Evolutionary conservation across 2,797 vertebrate species (phyloP).

Genomic region (Sebastes cheni): DNA sequence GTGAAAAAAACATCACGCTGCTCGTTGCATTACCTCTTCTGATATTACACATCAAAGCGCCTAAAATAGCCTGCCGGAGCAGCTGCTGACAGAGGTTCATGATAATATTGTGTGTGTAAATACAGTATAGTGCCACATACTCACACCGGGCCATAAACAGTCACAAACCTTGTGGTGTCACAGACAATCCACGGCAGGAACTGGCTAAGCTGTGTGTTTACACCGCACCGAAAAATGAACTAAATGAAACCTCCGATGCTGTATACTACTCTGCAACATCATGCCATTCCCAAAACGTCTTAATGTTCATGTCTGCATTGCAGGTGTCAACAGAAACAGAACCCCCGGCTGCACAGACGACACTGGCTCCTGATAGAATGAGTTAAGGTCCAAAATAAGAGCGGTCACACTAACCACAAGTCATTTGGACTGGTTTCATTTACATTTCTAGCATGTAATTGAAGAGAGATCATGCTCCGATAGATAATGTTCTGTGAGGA

Average conservation of each 20-base stretch:
- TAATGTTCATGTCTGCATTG: not conserved
- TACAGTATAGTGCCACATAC: slow-evolving; percentile 34
- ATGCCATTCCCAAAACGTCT: not conserved
- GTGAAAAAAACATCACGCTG: slow-evolving; percentile 71
- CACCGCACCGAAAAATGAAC: not conserved
- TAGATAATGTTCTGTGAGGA: not conserved
- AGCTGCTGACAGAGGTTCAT: slow-evolving; percentile 73
- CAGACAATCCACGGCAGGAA: slow-evolving; percentile 8
- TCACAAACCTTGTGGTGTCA: slow-evolving; percentile 53
- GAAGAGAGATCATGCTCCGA: not conserved
- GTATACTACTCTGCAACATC: slow-evolving; percentile 1
- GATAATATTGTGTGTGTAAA: slow-evolving; percentile 53
- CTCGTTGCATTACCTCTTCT: slow-evolving; percentile 53
- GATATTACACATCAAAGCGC: slow-evolving; percentile 72
- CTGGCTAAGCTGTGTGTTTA: slow-evolving; percentile 10
- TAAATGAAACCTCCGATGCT: slow-evolving; percentile 1
- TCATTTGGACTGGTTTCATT: not conserved
- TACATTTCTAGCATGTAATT: not conserved
- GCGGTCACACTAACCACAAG: not conserved
- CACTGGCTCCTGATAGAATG: not conserved
- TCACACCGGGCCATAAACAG: slow-evolving; percentile 58
- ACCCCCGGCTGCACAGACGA: slow-evolving; percentile 4
- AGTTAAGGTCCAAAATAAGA: slow-evolving; percentile 19
- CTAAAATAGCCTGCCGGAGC: slow-evolving; percentile 69
- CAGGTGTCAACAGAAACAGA: slow-evolving; percentile 46